Conservation (phyloP, 1,140 invertebrate genomes). For the Wasmannia auropunctata region DNA sequence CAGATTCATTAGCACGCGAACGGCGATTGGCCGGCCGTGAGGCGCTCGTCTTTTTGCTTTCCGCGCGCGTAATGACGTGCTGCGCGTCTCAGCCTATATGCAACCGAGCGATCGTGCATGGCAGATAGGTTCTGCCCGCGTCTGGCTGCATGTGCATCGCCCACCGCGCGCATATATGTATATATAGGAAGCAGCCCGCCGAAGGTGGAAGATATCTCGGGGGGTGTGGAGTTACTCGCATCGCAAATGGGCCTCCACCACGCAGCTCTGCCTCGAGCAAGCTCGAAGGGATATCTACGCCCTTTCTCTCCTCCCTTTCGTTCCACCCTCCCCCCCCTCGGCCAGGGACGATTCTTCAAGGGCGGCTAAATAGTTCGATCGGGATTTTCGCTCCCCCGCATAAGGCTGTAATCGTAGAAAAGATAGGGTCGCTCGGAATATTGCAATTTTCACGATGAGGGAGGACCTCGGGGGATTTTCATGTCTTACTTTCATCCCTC, state of each 20-base stretch:
- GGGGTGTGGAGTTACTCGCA: slow-evolving; percentile 71
- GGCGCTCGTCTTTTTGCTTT: slow-evolving; percentile 78
- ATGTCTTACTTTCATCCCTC: not conserved
- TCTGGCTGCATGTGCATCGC: slow-evolving; percentile 65
- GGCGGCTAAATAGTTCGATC: slow-evolving; percentile 59
- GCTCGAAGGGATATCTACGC: slow-evolving; percentile 63
- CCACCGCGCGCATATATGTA: slow-evolving; percentile 40
- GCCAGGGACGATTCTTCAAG: slow-evolving; percentile 50
- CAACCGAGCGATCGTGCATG: slow-evolving; percentile 81
- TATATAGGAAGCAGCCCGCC: slow-evolving; percentile 59
- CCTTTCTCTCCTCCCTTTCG: slow-evolving; percentile 53
- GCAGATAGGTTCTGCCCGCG: slow-evolving; percentile 77
- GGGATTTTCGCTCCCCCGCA: slow-evolving; percentile 51
- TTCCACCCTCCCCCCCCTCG: slow-evolving; percentile 22
- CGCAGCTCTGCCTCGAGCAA: slow-evolving; percentile 68
- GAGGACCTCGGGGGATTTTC: slow-evolving; percentile 11
- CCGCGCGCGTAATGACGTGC: slow-evolving; percentile 78
- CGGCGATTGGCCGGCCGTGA: slow-evolving; percentile 77
- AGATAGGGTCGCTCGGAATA: slow-evolving; percentile 13
- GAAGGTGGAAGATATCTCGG: slow-evolving; percentile 68
- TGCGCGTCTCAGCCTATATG: slow-evolving; percentile 76
- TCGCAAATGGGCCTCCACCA: slow-evolving; percentile 77
- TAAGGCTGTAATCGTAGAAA: slow-evolving; percentile 28
- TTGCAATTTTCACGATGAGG: not conserved
- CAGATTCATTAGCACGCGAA: slow-evolving; percentile 81